Percentiles rank a stretch among this genome's conserved stretches.
phyloP scores from a whole-genome alignment of 2,113 vertebrate genomes.

The Marmota monax region DNA sequence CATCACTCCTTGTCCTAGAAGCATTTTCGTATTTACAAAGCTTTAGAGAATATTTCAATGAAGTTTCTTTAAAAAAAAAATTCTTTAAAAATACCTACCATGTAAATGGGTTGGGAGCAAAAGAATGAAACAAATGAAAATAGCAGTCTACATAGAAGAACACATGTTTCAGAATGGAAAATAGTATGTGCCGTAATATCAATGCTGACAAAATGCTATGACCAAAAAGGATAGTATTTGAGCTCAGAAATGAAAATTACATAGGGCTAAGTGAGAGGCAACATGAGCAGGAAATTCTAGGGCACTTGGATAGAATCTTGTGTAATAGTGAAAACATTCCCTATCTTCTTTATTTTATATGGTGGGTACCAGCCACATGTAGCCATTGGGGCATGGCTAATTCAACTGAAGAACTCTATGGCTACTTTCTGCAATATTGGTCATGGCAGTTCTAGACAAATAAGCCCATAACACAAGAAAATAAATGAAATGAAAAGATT shows the following conservation, averaged over 20 bases:
- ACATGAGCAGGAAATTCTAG: not conserved
- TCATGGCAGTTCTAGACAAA: not conserved
- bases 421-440: not conserved
- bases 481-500: not conserved
- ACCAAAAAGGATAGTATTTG: not conserved
- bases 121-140: constrained; percentile 21
- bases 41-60: constrained; percentile 27
- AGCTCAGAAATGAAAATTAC: not conserved
- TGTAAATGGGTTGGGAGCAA: not conserved
- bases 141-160: not conserved
- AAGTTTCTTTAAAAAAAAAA: not conserved
- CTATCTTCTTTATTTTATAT: not conserved
- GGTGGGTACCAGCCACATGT: not conserved
- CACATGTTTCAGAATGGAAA: not conserved
- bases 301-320: not conserved
- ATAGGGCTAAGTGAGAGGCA: not conserved
- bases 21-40: constrained; percentile 43
- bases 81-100: constrained; percentile 30
- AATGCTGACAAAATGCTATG: not conserved
- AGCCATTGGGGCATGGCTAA: not conserved
- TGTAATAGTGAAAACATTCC: not conserved
- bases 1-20: constrained; percentile 44
- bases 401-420: not conserved
- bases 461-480: not conserved
- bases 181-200: not conserved